Evolutionary conservation across 1,140 invertebrate species (phyloP).

Genomic region (Lepidurus packardi): DNA sequence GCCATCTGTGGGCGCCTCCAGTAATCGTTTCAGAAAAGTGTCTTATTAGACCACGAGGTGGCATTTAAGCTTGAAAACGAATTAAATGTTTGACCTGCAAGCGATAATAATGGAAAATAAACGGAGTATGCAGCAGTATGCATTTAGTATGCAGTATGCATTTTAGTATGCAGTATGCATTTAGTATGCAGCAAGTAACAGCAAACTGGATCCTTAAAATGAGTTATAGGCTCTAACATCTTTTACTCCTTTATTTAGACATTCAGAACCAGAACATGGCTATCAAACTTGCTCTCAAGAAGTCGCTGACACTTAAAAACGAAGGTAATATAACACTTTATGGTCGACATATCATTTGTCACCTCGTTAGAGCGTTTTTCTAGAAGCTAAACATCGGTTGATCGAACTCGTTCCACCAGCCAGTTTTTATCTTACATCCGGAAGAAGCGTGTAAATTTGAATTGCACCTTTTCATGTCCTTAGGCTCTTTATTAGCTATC

Average conservation of each 20-base stretch:
- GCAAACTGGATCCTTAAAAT: too few relatives aligned
- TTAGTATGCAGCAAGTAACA: too few relatives aligned
- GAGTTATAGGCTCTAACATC: too few relatives aligned
- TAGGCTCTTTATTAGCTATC: neutral
- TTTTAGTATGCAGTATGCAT: too few relatives aligned
- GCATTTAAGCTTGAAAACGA: too few relatives aligned
- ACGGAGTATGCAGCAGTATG: too few relatives aligned
- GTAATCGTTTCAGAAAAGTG: too few relatives aligned
- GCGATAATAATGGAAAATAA: neutral
- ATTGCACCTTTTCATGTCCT: neutral
- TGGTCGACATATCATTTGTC: conserved; percentile 9
- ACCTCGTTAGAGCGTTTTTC: neutral
- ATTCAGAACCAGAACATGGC: neutral
- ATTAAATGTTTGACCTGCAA: neutral
- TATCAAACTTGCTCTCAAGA: too few relatives aligned
- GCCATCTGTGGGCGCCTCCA: too few relatives aligned
- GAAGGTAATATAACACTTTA: neutral
- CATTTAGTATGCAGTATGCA: too few relatives aligned
- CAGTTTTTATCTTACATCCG: neutral
- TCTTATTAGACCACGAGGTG: too few relatives aligned
- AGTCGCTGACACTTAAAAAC: neutral
- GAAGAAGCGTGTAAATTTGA: neutral
- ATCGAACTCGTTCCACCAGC: neutral
- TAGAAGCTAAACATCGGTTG: neutral
- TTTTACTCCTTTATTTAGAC: too few relatives aligned